Base-by-base conservation (phyloP, 2,888 invertebrate genomes). In the Sinotaia quadrata region DNA sequence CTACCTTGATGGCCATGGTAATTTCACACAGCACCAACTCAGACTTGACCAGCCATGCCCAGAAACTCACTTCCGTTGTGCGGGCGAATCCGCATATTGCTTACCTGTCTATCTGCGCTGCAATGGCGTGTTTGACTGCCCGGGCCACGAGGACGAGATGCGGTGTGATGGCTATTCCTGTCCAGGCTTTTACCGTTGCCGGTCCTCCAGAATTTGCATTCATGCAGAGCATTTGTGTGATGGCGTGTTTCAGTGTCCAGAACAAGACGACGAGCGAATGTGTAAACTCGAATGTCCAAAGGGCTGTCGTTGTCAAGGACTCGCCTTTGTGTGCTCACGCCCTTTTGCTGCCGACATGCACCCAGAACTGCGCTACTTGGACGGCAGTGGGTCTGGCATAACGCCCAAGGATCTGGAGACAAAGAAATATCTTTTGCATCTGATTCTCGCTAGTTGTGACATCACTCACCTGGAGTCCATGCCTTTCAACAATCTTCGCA, bases 61-160 rank as follows among this genome's bases (percentile, higher is more conserved):
- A 1, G 21, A 29, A 1, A 72, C 72, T 1, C 72, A 72, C 47
- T 51, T 44, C 12, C 44, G 68, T 8, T 72, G 72, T 31, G 36
- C n/a, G 5, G 66, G 68, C 4, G 56, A 56, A 24, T 24, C 36
- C 2, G 72, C 68, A 18, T 72, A 66, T 54, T 72, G 72, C 29
- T 57, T 72, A 8, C 72, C 72, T 2, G 61, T 72, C n/a, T 72
- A 72, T 31, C 54, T 72, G 57, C 66, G 72, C 57, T 72, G 72
- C 21, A 72, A 72, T 47, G 57, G 47, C 33, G 49, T 66, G 37
- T 21, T 37, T 10, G 72, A 72, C 66, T 68, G 72, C 31, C 72
- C 72, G 3, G 41, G 58, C 27, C 61, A 61, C 10, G 72, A 72
- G 47, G 72, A 72, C 21, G 72, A 72, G 51, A 56, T 31, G 44